A percentile compares a stretch with the other conserved stretches of the same genome.
Evolutionary conservation across 2,113 vertebrate species (phyloP).

Genomic region (Spilogale gracilis): DNA sequence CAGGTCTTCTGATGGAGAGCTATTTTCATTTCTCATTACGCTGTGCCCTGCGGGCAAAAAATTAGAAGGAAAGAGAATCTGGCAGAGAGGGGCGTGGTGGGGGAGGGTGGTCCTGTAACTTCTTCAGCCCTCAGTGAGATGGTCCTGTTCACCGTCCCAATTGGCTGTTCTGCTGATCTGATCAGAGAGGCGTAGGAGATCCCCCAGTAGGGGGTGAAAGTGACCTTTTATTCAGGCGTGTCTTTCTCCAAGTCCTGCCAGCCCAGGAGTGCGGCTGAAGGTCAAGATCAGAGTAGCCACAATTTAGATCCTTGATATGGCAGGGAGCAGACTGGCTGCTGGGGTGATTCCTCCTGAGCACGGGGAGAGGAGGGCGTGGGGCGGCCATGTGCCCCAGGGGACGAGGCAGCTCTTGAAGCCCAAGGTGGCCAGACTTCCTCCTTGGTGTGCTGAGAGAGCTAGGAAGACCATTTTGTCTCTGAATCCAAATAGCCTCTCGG

Average conservation of each 20-base stretch:
- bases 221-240: too few relatives aligned
- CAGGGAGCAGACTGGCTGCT: background rate
- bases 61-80: background rate
- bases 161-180: background rate
- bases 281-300: background rate
- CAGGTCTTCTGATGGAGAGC: background rate
- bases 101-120: background rate
- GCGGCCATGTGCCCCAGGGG: too few relatives aligned
- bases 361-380: accelerated
- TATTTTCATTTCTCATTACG: background rate
- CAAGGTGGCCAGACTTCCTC: background rate
- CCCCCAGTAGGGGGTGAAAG: too few relatives aligned
- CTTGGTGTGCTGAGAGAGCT: too few relatives aligned
- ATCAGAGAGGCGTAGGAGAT: background rate
- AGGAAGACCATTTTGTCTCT: background rate
- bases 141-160: background rate
- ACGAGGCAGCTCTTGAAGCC: background rate
- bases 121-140: background rate
- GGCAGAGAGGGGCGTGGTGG: background rate
- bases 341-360: background rate
- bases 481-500: background rate
- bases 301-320: background rate
- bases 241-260: background rate
- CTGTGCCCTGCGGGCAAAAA: background rate
- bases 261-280: background rate